Evolutionary conservation across 2,888 invertebrate species (phyloP).

Genomic region (Trissoscelio sp.): DNA sequence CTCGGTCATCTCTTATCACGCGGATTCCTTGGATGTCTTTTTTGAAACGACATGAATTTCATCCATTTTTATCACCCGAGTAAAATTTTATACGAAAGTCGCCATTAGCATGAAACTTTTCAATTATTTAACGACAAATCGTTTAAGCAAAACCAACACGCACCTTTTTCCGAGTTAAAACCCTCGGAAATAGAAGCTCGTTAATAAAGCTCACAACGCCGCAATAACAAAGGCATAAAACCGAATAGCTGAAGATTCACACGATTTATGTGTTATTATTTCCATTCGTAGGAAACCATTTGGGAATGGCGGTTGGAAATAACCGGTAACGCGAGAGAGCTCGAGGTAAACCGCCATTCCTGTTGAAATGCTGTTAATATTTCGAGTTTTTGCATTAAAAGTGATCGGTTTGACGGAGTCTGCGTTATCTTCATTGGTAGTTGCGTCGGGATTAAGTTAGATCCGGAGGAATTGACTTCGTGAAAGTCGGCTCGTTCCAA

Average conservation of each 20-base stretch:
- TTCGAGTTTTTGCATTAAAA: conserved; percentile 42
- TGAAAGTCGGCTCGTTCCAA: conserved; percentile 43
- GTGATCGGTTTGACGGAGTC: conserved; percentile 47
- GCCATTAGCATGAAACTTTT: background rate
- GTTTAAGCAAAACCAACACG: background rate
- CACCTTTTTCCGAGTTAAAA: too few species aligned
- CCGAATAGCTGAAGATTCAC: conserved; percentile 4
- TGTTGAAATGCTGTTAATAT: conserved; percentile 45
- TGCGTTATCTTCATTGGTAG: conserved; percentile 53
- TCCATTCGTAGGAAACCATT: conserved; percentile 9
- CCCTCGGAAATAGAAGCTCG: conserved; percentile 6
- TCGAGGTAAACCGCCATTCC: conserved; percentile 38
- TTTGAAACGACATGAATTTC: too few species aligned
- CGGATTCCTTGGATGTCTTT: too few species aligned
- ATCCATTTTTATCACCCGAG: too few species aligned
- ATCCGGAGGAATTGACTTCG: conserved; percentile 28
- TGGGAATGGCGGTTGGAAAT: conserved; percentile 13
- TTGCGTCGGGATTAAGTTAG: conserved; percentile 44
- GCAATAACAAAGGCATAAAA: conserved; percentile 35
- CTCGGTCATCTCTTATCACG: too few species aligned
- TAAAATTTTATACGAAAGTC: too few species aligned
- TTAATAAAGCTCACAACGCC: background rate
- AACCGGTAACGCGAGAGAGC: conserved; percentile 20
- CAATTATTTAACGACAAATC: background rate
- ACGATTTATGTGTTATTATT: conserved; percentile 26